Base-by-base conservation (phyloP, 1,140 invertebrate genomes). In the Apolygus lucorum region DNA sequence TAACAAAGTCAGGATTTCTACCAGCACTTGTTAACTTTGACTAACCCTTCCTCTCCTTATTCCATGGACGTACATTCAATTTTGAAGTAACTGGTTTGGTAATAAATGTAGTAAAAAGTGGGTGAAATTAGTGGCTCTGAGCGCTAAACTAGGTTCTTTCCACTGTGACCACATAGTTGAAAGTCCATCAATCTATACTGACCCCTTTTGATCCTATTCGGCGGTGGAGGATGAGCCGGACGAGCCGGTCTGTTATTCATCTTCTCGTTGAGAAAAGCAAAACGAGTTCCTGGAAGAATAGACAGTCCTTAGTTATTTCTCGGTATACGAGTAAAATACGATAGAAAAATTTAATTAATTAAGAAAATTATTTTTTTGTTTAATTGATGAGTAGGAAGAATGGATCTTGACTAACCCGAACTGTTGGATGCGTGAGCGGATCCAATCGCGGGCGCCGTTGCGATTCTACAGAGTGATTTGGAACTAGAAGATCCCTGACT, bases 141-240 rank as follows among this genome's bases (percentile, higher is more conserved):
- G n/a, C n/a, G n/a, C n/a, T n/a, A n/a, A n/a, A n/a, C n/a, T n/a
- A n/a, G n/a, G n/a, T n/a, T n/a, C n/a, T n/a, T n/a, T n/a, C n/a
- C n/a, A n/a, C n/a, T n/a, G n/a, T n/a, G n/a, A n/a, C n/a, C n/a
- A n/a, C n/a, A n/a, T n/a, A n/a, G n/a, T n/a, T n/a, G n/a, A n/a
- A n/a, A n/a, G n/a, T n/a, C n/a, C n/a, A n/a, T n/a, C n/a, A n/a
- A n/a, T n/a, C n/a, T n/a, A n/a, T n/a, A n/a, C 22, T 49, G 64
- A 73, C 73, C 73, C 73, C 74, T 63, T 71, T 74, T 74, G 13
- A 73, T 59, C 21, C 70, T 63, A 28, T 52, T 68, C 21, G 67
- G 62, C 64, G 69, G 64, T 11, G 72, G 69, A 54, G 74, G 70
- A 63, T 70, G 73, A 28, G 71, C 63, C 14, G 74, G 69, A 27